A percentile compares a stretch with the other conserved stretches of the same genome.
Conservation (phyloP, 2,113 vertebrate genomes). For the Aix galericulata region DNA sequence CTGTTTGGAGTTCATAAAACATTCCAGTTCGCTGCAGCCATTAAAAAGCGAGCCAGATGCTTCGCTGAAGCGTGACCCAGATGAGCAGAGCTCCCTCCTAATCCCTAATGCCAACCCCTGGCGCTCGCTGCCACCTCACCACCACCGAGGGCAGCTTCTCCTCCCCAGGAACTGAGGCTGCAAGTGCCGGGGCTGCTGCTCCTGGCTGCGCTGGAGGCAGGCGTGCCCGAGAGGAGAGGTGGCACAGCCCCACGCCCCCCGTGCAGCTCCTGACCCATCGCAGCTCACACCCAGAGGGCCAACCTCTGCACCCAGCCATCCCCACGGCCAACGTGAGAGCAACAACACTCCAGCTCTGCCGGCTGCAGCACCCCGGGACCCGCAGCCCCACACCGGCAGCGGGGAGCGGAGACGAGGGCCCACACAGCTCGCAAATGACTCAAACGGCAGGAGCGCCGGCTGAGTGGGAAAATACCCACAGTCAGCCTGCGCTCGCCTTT, state of each 20-base stretch:
- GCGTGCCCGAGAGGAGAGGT: not conserved
- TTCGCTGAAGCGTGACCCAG: not conserved
- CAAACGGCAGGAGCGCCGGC: conserved; percentile 13
- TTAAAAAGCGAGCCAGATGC: not conserved
- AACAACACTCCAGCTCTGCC: not conserved
- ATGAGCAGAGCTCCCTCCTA: not conserved
- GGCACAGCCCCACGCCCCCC: not conserved
- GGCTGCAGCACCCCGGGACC: not conserved
- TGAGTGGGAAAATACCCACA: conserved; percentile 52
- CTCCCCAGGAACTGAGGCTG: not conserved
- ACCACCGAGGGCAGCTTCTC: not conserved
- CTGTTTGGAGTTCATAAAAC: not conserved
- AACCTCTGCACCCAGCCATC: not conserved
- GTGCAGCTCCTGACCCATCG: fast-evolving
- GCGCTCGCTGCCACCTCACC: fast-evolving
- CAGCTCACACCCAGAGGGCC: not conserved
- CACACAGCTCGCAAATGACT: conserved; percentile 29
- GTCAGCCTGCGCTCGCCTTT: conserved; percentile 48
- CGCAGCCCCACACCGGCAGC: not conserved
- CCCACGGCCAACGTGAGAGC: not conserved
- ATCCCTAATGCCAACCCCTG: fast-evolving
- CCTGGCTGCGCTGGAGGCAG: not conserved
- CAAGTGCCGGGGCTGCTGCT: not conserved
- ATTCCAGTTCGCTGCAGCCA: not conserved
- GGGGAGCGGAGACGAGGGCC: not conserved